Evolutionary conservation across 2,888 invertebrate genomes (phyloP).

Genomic region (Lochmaea capreae): DNA sequence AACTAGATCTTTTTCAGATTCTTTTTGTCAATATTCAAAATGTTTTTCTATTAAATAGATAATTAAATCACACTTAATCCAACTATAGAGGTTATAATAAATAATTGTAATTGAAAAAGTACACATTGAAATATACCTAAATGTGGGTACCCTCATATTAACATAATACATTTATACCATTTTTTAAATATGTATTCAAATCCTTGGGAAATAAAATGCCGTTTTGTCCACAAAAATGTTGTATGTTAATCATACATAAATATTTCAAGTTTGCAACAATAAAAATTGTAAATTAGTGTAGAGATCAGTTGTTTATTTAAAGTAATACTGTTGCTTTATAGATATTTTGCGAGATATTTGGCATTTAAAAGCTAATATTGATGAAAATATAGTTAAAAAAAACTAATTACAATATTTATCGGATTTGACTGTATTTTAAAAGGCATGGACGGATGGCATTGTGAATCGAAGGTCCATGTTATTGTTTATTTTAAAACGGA

Average conservation of each 20-base stretch:
- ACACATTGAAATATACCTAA: not conserved
- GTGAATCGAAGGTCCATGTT: slow-evolving; percentile 3
- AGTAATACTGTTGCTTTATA: not conserved
- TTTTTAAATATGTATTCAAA: not conserved
- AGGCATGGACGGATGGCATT: not conserved
- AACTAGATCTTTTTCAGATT: not conserved
- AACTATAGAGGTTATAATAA: not conserved
- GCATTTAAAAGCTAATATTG: not conserved
- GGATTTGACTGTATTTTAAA: not conserved
- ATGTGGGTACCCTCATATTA: slow-evolving; percentile 1
- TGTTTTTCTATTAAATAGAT: not conserved
- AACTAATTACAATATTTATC: not conserved
- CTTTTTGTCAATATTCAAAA: not conserved
- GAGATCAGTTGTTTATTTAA: not conserved
- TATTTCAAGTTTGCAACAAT: not conserved
- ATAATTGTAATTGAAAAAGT: not conserved
- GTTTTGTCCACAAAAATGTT: not conserved
- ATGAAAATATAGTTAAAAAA: not conserved
- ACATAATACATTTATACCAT: not conserved
- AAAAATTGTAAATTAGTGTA: not conserved
- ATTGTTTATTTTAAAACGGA: not conserved
- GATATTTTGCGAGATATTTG: too few species aligned
- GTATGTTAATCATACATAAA: too few species aligned
- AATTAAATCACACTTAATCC: not conserved
- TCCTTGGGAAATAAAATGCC: not conserved